A percentile compares a stretch with the other conserved stretches of the same genome.
These are phyloP conservation scores for Charaxes varanes DNA, from an alignment of 1,140 invertebrate species.

Conservation along the genomic window DNA sequence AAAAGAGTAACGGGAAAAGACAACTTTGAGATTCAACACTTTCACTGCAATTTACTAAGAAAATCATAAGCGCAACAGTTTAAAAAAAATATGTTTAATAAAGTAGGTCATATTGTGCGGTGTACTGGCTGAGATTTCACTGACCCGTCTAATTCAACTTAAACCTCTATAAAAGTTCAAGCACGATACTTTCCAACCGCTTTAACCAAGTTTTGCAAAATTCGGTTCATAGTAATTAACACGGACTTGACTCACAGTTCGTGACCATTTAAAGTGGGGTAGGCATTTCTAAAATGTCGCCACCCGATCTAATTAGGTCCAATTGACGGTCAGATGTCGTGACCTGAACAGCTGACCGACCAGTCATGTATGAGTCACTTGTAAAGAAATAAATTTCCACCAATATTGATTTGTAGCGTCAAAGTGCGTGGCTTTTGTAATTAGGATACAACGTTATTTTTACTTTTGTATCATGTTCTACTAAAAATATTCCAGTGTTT, in stretches of 20 bases:
- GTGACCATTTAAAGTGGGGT: constrained; percentile 3
- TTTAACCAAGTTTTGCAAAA: background rate
- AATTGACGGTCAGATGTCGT: constrained; percentile 10
- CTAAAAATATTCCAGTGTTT: no score
- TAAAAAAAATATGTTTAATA: no score
- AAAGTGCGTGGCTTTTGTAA: background rate
- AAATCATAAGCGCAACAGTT: no score
- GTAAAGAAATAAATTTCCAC: background rate
- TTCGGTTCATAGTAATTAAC: background rate
- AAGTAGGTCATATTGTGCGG: no score
- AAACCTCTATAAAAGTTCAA: background rate
- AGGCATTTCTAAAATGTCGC: constrained; percentile 4
- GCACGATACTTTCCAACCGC: background rate
- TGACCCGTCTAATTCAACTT: background rate
- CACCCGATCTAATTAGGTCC: constrained; percentile 5
- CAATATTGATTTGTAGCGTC: background rate
- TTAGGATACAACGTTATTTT: no score
- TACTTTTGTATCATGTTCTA: no score
- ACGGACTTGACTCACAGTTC: constrained; percentile 1
- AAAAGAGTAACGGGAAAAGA: no score
- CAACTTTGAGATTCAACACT: no score
- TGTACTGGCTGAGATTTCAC: no score
- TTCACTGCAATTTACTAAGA: no score
- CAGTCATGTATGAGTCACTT: constrained; percentile 5
- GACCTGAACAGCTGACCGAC: constrained; percentile 10